Percentiles rank a stretch among this genome's conserved stretches.
Conservation (phyloP, 2,888 invertebrate genomes). For the Auanema freiburgensis region DNA sequence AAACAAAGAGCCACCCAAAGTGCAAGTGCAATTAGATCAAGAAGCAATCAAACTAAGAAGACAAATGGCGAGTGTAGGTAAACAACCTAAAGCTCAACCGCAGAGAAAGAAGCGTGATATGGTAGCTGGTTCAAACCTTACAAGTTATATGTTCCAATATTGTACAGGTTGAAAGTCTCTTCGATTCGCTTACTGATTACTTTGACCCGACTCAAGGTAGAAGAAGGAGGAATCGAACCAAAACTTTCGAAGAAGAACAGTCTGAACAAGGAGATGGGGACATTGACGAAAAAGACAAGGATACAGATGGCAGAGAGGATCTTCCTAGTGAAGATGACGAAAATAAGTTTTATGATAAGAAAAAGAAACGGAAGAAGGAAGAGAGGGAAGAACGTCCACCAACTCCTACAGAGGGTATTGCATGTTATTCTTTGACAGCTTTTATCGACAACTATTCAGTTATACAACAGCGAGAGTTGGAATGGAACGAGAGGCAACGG, state of each 20-base stretch:
- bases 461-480: slow-evolving; percentile 55
- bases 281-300: slow-evolving; percentile 7
- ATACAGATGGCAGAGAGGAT: neutral
- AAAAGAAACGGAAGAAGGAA: slow-evolving; percentile 33
- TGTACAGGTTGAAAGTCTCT: slow-evolving; percentile 54
- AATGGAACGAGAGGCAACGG: slow-evolving; percentile 60
- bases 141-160: too few relatives aligned
- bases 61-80: slow-evolving; percentile 60
- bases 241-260: slow-evolving; percentile 35
- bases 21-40: slow-evolving; percentile 10
- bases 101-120: slow-evolving; percentile 52
- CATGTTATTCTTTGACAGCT: neutral
- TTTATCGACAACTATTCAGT: slow-evolving; percentile 41
- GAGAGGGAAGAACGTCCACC: slow-evolving; percentile 50
- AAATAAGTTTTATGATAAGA: slow-evolving; percentile 36
- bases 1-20: neutral
- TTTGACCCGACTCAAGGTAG: slow-evolving; percentile 52
- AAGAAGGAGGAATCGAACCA: slow-evolving; percentile 28
- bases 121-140: slow-evolving; percentile 20
- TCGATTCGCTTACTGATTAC: slow-evolving; percentile 61
- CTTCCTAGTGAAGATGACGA: slow-evolving; percentile 22
- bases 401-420: slow-evolving; percentile 58
- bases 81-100: slow-evolving; percentile 53
- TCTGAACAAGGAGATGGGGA: slow-evolving; percentile 18
- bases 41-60: slow-evolving; percentile 34